These are phyloP conservation scores for Mnemiopsis leidyi DNA, from an alignment of 37 sponge, comb jelly and placozoan genomes.

Conservation along the genomic window DNA sequence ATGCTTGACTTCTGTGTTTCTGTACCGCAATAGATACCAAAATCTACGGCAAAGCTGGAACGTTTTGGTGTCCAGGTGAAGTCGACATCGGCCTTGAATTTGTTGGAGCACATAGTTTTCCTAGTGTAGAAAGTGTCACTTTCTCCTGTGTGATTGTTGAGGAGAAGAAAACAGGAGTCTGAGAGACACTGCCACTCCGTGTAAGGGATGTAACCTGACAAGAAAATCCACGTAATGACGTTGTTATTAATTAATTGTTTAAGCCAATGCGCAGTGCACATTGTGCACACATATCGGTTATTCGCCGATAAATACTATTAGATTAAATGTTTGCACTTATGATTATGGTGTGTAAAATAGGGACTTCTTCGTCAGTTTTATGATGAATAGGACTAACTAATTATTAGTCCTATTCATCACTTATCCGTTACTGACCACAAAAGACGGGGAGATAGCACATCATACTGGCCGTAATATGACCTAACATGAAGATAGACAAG, in stretches of 20 bases:
- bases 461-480: not conserved
- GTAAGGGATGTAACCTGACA: slow-evolving; percentile 22
- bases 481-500: not conserved
- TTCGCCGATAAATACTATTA: not conserved
- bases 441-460: slow-evolving; percentile 41
- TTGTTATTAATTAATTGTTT: too few relatives aligned
- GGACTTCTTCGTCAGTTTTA: too few relatives aligned
- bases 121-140: not conserved
- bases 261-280: too few relatives aligned
- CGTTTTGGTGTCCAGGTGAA: slow-evolving; percentile 12
- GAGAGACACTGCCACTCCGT: slow-evolving; percentile 6
- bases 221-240: too few relatives aligned
- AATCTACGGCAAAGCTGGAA: slow-evolving; percentile 7
- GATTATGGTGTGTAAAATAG: too few relatives aligned
- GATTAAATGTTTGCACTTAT: not conserved
- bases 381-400: too few relatives aligned
- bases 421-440: not conserved
- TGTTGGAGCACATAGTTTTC: not conserved
- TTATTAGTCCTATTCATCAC: too few relatives aligned
- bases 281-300: too few relatives aligned
- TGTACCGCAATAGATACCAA: slow-evolving; percentile 7
- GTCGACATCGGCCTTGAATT: not conserved
- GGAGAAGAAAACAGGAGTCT: not conserved
- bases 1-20: slow-evolving; percentile 10
- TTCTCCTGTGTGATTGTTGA: not conserved